These are phyloP conservation scores for Linnaemya tessellans DNA, from an alignment of 2,888 invertebrate species.

Conservation along the genomic window DNA sequence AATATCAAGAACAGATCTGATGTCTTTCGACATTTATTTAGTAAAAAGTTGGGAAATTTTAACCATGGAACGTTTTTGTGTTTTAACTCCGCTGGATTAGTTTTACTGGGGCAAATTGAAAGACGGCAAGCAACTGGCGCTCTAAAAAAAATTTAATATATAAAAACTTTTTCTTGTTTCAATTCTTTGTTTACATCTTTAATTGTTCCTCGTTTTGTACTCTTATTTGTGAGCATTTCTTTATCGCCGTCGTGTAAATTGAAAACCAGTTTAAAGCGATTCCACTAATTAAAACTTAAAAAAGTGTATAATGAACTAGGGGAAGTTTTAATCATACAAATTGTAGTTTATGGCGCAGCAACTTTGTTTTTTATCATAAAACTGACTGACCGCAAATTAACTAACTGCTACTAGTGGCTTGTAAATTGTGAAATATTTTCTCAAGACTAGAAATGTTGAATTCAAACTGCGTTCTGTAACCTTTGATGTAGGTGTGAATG, in stretches of 20 bases:
- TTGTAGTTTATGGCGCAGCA: not conserved
- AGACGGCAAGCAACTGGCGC: too few species aligned
- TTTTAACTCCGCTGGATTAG: too few species aligned
- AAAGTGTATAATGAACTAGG: conserved; percentile 36
- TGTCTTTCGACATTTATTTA: too few species aligned
- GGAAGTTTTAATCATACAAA: conserved; percentile 25
- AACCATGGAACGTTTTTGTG: too few species aligned
- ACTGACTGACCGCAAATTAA: conserved; percentile 26
- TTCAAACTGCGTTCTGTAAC: not conserved
- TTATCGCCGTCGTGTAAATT: conserved; percentile 11
- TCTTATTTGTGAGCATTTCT: conserved; percentile 45
- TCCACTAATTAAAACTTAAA: conserved; percentile 46
- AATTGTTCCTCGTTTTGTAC: conserved; percentile 18
- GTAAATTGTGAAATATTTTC: conserved; percentile 33
- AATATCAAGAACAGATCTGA: too few species aligned
- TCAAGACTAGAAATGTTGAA: conserved; percentile 5
- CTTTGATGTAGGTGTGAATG: conserved; percentile 30
- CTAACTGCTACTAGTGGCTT: not conserved
- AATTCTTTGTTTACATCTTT: conserved; percentile 20
- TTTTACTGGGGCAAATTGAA: too few species aligned
- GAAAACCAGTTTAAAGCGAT: conserved; percentile 51
- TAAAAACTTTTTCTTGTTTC: conserved; percentile 34
- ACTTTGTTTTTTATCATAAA: not conserved
- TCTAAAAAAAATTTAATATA: conserved; percentile 10
- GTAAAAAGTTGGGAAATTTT: too few species aligned